A percentile compares a stretch with the other conserved stretches of the same genome.
phyloP scores from a whole-genome alignment of 2,888 invertebrate genomes.

The Gastracanthus pulcherrimus region DNA sequence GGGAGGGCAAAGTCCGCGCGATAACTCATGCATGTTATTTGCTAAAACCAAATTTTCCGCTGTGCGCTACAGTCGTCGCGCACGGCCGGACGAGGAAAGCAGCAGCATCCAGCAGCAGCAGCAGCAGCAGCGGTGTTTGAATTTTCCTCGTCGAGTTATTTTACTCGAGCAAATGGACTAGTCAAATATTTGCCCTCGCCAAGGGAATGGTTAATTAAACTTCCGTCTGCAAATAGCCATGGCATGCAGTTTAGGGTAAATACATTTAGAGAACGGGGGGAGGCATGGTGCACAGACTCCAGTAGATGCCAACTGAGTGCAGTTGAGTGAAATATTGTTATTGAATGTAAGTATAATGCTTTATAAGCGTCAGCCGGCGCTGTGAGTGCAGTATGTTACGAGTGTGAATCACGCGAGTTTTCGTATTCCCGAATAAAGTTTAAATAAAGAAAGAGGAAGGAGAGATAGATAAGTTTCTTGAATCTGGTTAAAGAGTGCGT shows the following conservation, averaged over 20 bases:
- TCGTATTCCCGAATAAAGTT: no score
- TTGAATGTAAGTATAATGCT: background rate
- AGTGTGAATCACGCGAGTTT: no score
- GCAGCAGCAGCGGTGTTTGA: slow-evolving; percentile 7
- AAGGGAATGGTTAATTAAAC: slow-evolving; percentile 53
- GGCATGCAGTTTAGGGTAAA: slow-evolving; percentile 40
- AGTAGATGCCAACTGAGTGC: no score
- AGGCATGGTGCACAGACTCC: no score
- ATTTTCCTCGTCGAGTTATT: slow-evolving; percentile 44
- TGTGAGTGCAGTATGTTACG: background rate
- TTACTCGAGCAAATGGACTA: slow-evolving; percentile 43
- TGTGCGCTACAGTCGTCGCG: no score
- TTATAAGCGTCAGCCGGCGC: background rate
- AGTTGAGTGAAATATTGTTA: background rate
- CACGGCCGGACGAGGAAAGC: background rate
- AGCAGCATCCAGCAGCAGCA: background rate
- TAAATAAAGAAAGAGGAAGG: background rate
- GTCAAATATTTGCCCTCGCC: slow-evolving; percentile 43
- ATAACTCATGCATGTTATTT: slow-evolving; percentile 12
- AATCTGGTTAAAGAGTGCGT: background rate
- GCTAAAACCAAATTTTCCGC: slow-evolving; percentile 27
- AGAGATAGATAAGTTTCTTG: background rate
- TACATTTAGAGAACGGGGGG: slow-evolving; percentile 32
- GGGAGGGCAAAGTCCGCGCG: background rate
- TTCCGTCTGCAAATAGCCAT: slow-evolving; percentile 38